Conservation (phyloP, 2,113 vertebrate genomes). For the Oenanthe melanoleuca region DNA sequence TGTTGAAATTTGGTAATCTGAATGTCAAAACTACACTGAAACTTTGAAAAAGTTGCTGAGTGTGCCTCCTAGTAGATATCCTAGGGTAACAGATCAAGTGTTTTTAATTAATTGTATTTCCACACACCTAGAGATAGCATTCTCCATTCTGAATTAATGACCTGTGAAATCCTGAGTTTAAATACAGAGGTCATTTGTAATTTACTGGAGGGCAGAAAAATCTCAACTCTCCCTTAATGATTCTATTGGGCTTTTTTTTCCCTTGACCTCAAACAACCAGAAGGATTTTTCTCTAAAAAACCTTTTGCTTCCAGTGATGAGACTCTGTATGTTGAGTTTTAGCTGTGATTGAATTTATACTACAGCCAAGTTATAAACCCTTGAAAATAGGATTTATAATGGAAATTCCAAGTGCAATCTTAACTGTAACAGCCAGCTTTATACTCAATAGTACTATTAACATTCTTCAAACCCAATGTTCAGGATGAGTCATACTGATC, state of each 20-base stretch:
- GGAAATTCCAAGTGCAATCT: slow-evolving; percentile 63
- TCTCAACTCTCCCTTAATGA: neutral
- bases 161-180: slow-evolving; percentile 37
- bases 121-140: neutral
- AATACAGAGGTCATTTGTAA: slow-evolving; percentile 52
- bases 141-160: slow-evolving; percentile 33
- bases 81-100: neutral
- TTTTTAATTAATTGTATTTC: slow-evolving; percentile 40
- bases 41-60: neutral
- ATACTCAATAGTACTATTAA: slow-evolving; percentile 67
- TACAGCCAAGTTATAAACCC: slow-evolving; percentile 71
- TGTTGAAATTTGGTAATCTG: neutral
- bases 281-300: slow-evolving; percentile 29
- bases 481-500: slow-evolving; percentile 56
- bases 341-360: slow-evolving; percentile 70
- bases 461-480: slow-evolving; percentile 66
- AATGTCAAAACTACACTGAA: neutral
- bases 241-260: neutral
- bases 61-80: neutral
- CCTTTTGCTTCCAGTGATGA: slow-evolving; percentile 59
- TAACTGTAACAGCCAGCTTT: slow-evolving; percentile 53
- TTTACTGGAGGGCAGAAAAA: slow-evolving; percentile 39
- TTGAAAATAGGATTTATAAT: slow-evolving; percentile 76
- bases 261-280: neutral
- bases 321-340: slow-evolving; percentile 49